These are phyloP conservation scores for Drosophila robusta DNA, from an alignment of 2,888 invertebrate genomes.

Conservation along the genomic window DNA sequence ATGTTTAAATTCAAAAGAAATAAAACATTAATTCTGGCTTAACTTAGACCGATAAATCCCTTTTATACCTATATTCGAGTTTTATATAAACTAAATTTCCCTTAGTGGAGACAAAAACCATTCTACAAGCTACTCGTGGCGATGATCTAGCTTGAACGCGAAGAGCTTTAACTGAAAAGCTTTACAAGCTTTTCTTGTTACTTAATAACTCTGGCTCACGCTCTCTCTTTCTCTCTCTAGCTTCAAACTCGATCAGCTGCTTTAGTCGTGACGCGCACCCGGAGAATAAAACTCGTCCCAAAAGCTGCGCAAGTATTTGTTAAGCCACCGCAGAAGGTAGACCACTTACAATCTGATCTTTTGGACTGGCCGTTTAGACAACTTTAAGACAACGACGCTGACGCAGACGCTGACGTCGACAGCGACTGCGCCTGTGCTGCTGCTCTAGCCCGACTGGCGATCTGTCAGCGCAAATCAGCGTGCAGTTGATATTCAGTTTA, in stretches of 20 bases:
- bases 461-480: slow-evolving; percentile 62
- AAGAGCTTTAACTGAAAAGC: slow-evolving; percentile 3
- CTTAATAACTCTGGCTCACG: neutral
- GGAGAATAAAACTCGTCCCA: slow-evolving; percentile 11
- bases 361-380: slow-evolving; percentile 59
- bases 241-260: slow-evolving; percentile 15
- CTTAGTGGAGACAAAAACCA: slow-evolving; percentile 18
- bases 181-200: neutral
- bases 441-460: slow-evolving; percentile 52
- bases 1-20: too few relatives aligned
- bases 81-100: too few relatives aligned
- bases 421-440: slow-evolving; percentile 20
- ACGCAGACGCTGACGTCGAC: slow-evolving; percentile 8
- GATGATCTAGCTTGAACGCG: neutral
- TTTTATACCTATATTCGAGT: too few relatives aligned
- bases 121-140: neutral
- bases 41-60: too few relatives aligned
- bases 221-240: neutral
- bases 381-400: slow-evolving; percentile 49
- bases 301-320: slow-evolving; percentile 23
- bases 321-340: slow-evolving; percentile 42
- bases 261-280: slow-evolving; percentile 31
- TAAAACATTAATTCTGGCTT: too few relatives aligned
- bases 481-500: slow-evolving; percentile 55
- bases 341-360: slow-evolving; percentile 64